Conservation (phyloP, 2,113 vertebrate genomes). For the Bostrychus sinensis region DNA sequence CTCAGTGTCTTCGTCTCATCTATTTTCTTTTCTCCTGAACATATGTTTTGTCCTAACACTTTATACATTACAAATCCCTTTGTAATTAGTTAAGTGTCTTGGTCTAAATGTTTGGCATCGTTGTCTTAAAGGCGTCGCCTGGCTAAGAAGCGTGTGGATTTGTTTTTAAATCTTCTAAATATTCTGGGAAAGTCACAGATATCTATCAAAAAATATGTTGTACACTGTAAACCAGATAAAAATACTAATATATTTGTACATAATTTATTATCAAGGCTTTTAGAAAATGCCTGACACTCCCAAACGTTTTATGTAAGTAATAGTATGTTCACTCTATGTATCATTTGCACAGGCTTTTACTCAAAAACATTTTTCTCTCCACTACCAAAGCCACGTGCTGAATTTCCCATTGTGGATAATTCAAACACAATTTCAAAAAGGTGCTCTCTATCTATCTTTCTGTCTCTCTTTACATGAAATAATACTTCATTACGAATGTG, state of each 20-base stretch:
- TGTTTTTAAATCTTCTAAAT: conserved; percentile 50
- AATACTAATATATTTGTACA: conserved; percentile 37
- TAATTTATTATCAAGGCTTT: conserved; percentile 49
- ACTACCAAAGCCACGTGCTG: conserved; percentile 54
- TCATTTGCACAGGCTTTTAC: conserved; percentile 7
- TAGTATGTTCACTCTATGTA: conserved; percentile 11
- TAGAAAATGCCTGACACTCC: conserved; percentile 21
- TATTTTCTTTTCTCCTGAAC: background rate
- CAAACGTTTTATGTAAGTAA: conserved; percentile 31
- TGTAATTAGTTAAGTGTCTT: conserved; percentile 44
- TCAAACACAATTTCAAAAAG: conserved; percentile 67
- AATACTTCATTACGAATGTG: conserved; percentile 28
- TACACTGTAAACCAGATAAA: conserved; percentile 31
- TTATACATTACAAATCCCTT: conserved; percentile 15
- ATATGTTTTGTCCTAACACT: conserved; percentile 30
- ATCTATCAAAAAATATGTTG: conserved; percentile 18
- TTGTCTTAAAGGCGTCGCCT: conserved; percentile 50
- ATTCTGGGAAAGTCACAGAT: conserved; percentile 24
- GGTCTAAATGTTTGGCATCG: conserved; percentile 52
- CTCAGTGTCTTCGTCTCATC: conserved; percentile 41
- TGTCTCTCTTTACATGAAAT: conserved; percentile 7
- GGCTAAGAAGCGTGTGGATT: conserved; percentile 34
- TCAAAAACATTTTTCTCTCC: conserved; percentile 49
- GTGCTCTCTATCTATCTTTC: conserved; percentile 69
- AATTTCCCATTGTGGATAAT: conserved; percentile 40